Evolutionary conservation across 2,888 invertebrate species (phyloP).

Genomic region (Oxyteleia sp.): DNA sequence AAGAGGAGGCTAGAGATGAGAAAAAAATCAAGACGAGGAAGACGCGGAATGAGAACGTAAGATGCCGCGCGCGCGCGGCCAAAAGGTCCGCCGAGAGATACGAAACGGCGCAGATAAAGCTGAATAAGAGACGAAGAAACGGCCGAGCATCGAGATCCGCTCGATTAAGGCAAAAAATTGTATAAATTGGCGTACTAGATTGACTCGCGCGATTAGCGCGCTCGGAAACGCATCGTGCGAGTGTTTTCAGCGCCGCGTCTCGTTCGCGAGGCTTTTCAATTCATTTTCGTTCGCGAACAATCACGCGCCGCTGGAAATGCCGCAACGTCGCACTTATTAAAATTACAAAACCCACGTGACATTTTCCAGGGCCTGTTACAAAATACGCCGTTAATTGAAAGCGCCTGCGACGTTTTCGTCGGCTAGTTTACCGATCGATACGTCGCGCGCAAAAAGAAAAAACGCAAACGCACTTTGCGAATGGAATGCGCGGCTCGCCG

Average conservation of each 20-base stretch:
- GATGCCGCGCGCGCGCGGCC: conserved; percentile 67
- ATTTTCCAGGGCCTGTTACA: conserved; percentile 33
- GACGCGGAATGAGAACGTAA: conserved; percentile 65
- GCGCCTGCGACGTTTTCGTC: conserved; percentile 15
- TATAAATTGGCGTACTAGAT: conserved; percentile 71
- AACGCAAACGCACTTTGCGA: too few species aligned
- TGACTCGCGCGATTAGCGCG: conserved; percentile 54
- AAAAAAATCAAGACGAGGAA: conserved; percentile 71
- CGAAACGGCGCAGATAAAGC: conserved; percentile 75
- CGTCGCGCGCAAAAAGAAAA: too few species aligned
- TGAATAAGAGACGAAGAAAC: conserved; percentile 71
- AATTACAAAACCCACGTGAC: conserved; percentile 37
- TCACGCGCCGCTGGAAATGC: not conserved
- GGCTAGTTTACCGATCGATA: too few species aligned
- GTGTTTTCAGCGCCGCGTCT: not conserved
- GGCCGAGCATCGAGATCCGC: conserved; percentile 53
- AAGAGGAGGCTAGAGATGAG: conserved; percentile 65
- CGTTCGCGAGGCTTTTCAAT: not conserved
- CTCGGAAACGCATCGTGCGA: conserved; percentile 6
- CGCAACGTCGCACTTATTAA: conserved; percentile 9
- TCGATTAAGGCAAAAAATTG: conserved; percentile 65
- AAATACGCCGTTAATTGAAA: conserved; percentile 2
- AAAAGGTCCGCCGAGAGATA: conserved; percentile 64
- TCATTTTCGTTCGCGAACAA: conserved; percentile 13
- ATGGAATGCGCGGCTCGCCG: conserved; percentile 14